Evolutionary conservation across 2,888 invertebrate species (phyloP).

Genomic region (Hybos culiciformis): DNA sequence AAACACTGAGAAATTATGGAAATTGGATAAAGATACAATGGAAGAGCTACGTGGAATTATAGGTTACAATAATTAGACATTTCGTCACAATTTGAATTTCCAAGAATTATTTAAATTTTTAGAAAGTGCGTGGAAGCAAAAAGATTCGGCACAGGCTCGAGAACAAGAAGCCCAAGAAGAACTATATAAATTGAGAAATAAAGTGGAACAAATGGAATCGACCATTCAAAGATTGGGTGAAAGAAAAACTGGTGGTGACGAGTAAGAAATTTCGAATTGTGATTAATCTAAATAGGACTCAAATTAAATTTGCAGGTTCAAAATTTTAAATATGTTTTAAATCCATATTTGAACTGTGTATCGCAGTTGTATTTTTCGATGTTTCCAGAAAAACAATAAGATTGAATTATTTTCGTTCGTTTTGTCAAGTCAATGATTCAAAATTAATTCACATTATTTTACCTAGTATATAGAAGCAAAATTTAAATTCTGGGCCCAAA

Average conservation of each 20-base stretch:
- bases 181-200: slow-evolving; percentile 26
- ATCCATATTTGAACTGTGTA: no score
- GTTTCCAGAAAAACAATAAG: no score
- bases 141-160: slow-evolving; percentile 32
- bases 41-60: slow-evolving; percentile 18
- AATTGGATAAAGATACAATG: slow-evolving; percentile 30
- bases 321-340: no score
- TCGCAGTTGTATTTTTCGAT: no score
- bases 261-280: slow-evolving; percentile 14
- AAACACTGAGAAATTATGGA: slow-evolving; percentile 21
- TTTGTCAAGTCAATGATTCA: no score
- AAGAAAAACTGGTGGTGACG: slow-evolving; percentile 21
- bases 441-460: no score
- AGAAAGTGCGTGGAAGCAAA: slow-evolving; percentile 35
- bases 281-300: not conserved
- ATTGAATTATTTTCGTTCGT: no score
- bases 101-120: not conserved
- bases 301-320: not conserved
- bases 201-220: slow-evolving; percentile 25
- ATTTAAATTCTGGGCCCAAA: no score
- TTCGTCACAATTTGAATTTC: not conserved
- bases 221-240: slow-evolving; percentile 28
- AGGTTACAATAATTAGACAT: not conserved
- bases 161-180: slow-evolving; percentile 33
- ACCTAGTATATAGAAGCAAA: no score